These are phyloP conservation scores for Macrosteles quadrilineatus DNA, from an alignment of 1,140 invertebrate genomes.

Conservation along the genomic window DNA sequence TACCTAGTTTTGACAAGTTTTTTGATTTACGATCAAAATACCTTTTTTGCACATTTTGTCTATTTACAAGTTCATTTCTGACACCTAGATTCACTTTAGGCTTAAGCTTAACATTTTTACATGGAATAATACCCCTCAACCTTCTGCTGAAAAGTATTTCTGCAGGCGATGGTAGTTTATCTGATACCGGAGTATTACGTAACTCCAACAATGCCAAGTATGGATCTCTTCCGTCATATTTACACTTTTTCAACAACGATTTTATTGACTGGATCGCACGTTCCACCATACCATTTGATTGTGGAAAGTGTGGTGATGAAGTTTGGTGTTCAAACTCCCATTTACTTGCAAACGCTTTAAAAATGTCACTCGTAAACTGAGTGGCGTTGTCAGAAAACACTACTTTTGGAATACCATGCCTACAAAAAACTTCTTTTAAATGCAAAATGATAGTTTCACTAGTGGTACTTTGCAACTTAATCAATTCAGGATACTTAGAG, in stretches of 20 bases:
- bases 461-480: constrained; percentile 27
- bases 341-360: constrained; percentile 48
- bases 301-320: constrained; percentile 47
- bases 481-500: constrained; percentile 45
- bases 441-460: constrained; percentile 35
- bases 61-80: not conserved
- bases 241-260: constrained; percentile 45
- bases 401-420: constrained; percentile 47
- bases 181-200: constrained; percentile 13
- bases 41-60: not conserved
- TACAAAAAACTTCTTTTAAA: constrained; percentile 43
- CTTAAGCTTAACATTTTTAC: not conserved
- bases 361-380: constrained; percentile 47
- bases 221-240: constrained; percentile 29
- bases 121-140: constrained; percentile 6
- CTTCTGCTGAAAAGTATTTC: constrained; percentile 2
- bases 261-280: constrained; percentile 48
- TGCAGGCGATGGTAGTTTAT: not conserved
- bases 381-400: constrained; percentile 49
- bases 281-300: constrained; percentile 50
- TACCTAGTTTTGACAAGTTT: not conserved
- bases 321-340: constrained; percentile 50
- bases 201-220: constrained; percentile 27
- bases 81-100: not conserved
- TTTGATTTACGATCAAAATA: not conserved